phyloP scores from a whole-genome alignment of 2,888 invertebrate species.

The Rotaria sp. region DNA sequence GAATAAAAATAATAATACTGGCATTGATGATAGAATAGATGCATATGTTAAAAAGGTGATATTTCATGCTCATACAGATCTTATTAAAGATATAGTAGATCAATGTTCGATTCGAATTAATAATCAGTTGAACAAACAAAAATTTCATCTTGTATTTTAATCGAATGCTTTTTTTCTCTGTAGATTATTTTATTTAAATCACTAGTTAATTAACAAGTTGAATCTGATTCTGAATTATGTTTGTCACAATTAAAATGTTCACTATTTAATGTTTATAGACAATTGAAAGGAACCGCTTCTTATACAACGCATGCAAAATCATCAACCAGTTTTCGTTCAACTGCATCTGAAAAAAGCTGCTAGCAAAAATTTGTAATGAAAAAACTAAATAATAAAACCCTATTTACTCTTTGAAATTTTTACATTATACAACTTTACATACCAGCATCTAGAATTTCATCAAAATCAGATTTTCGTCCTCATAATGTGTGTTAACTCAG shows the following conservation, averaged over 20 bases:
- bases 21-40: not conserved
- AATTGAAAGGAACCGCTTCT: constrained; percentile 48
- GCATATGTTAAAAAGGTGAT: not conserved
- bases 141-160: not conserved
- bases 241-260: constrained; percentile 31
- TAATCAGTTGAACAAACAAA: not conserved
- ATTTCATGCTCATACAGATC: not conserved
- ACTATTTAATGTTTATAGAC: constrained; percentile 23
- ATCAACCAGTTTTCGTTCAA: constrained; percentile 91
- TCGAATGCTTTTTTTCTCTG: not conserved
- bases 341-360: constrained; percentile 65
- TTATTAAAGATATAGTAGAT: not conserved
- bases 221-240: constrained; percentile 1
- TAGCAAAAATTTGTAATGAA: not conserved
- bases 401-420: no score
- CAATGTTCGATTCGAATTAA: not conserved
- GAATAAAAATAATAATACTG: not conserved
- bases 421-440: constrained; percentile 38
- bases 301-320: constrained; percentile 65
- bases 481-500: no score
- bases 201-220: not conserved
- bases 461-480: constrained; percentile 34
- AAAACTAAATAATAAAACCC: no score
- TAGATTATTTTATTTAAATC: not conserved
- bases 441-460: constrained; percentile 33